phyloP scores from a whole-genome alignment of 2,113 vertebrate genomes.

The Cyrtonyx montezumae region DNA sequence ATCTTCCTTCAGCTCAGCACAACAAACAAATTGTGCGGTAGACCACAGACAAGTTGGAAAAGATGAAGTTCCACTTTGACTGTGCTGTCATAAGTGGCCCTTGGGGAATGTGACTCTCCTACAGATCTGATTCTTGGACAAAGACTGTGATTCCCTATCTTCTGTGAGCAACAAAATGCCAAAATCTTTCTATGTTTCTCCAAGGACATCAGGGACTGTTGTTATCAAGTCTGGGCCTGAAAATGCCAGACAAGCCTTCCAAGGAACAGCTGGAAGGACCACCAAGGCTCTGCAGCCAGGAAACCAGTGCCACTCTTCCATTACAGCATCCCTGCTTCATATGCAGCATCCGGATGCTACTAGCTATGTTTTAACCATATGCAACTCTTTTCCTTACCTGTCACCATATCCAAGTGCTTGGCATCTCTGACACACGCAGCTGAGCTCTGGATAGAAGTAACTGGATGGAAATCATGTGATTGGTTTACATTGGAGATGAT shows the following conservation, averaged over 20 bases:
- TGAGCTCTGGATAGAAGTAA: slow-evolving; percentile 11
- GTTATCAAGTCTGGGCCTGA: background rate
- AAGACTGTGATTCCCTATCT: fast-evolving
- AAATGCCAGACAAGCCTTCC: background rate
- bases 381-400: slow-evolving; percentile 41
- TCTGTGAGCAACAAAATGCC: background rate
- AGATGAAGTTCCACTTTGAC: background rate
- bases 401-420: slow-evolving; percentile 53
- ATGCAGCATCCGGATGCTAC: background rate
- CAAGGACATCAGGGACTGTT: background rate
- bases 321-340: background rate
- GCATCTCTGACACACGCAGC: background rate
- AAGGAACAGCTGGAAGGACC: slow-evolving; percentile 11
- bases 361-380: slow-evolving; percentile 21
- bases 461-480: background rate
- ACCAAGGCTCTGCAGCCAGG: background rate
- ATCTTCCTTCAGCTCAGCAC: background rate
- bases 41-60: slow-evolving; percentile 13
- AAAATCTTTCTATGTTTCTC: background rate
- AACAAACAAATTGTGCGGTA: slow-evolving; percentile 34
- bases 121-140: background rate
- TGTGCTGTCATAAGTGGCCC: background rate
- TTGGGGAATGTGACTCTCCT: background rate
- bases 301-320: background rate
- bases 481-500: slow-evolving; percentile 53